Evolutionary conservation across 1,140 invertebrate genomes (phyloP).

Genomic region (Tetragonula clypearis): DNA sequence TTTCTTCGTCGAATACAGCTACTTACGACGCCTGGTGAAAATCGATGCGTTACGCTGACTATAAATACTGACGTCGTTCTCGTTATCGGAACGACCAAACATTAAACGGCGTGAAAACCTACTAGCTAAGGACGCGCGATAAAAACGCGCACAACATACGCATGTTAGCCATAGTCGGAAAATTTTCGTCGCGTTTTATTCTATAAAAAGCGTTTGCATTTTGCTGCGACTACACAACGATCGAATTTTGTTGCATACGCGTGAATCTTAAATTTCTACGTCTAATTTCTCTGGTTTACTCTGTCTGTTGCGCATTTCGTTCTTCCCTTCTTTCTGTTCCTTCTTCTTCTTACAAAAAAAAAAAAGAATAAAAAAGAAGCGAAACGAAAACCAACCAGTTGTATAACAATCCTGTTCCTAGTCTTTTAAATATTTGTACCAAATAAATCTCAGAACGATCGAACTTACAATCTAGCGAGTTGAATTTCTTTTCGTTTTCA

Average conservation of each 20-base stretch:
- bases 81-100: background rate
- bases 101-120: background rate
- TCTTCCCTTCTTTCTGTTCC: background rate
- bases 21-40: background rate
- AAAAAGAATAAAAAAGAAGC: background rate
- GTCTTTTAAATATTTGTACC: slow-evolving; percentile 56
- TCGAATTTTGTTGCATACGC: background rate
- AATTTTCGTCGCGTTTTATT: background rate
- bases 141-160: background rate
- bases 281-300: background rate
- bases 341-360: background rate
- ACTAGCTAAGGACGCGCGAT: background rate
- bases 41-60: slow-evolving; percentile 13
- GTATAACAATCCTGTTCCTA: slow-evolving; percentile 48
- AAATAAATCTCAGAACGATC: slow-evolving; percentile 55
- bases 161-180: background rate
- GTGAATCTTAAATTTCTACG: background rate
- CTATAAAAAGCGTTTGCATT: background rate
- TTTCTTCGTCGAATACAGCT: background rate
- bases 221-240: too few species aligned
- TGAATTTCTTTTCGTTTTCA: background rate
- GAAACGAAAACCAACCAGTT: slow-evolving; percentile 7
- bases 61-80: slow-evolving; percentile 46
- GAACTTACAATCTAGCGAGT: slow-evolving; percentile 31
- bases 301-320: background rate